Evolutionary conservation across 2,113 vertebrate genomes (phyloP).

Genomic region (Isurus oxyrinchus): DNA sequence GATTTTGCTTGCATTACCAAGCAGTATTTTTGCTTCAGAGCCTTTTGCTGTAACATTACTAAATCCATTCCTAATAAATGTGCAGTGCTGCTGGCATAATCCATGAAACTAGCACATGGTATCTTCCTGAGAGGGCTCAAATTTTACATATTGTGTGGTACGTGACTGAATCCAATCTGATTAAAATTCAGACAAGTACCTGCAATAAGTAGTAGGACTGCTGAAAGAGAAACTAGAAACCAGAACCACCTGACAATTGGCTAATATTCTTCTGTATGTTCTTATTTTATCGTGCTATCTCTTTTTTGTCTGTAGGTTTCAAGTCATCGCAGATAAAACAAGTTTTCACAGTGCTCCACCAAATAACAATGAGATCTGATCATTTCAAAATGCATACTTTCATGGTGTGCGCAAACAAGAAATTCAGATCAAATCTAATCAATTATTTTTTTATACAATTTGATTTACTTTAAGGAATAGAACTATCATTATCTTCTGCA

Average conservation of each 20-base stretch:
- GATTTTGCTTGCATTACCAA: neutral
- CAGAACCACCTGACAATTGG: constrained; percentile 33
- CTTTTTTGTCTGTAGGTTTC: constrained; percentile 53
- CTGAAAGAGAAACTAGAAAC: constrained; percentile 34
- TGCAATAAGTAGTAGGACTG: neutral
- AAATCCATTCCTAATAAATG: neutral
- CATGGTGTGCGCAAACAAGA: constrained; percentile 53
- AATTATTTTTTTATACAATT: constrained; percentile 39
- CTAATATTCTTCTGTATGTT: constrained; percentile 37
- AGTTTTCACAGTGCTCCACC: constrained; percentile 60
- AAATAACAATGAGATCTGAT: constrained; percentile 49
- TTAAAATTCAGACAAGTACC: constrained; percentile 29
- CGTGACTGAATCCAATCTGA: constrained; percentile 32
- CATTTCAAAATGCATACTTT: constrained; percentile 51
- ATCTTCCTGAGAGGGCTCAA: neutral
- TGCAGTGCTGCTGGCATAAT: neutral
- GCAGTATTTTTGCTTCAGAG: neutral
- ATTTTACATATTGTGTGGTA: constrained; percentile 22
- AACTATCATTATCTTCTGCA: constrained; percentile 39
- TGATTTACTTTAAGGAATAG: constrained; percentile 39
- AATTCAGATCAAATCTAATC: constrained; percentile 59
- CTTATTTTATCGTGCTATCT: constrained; percentile 40
- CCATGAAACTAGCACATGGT: neutral
- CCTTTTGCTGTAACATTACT: neutral
- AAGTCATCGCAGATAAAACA: constrained; percentile 58